A percentile compares a stretch with the other conserved stretches of the same genome.
Evolutionary conservation across 2,888 invertebrate species (phyloP).

Genomic region (Ophion slaviceki): DNA sequence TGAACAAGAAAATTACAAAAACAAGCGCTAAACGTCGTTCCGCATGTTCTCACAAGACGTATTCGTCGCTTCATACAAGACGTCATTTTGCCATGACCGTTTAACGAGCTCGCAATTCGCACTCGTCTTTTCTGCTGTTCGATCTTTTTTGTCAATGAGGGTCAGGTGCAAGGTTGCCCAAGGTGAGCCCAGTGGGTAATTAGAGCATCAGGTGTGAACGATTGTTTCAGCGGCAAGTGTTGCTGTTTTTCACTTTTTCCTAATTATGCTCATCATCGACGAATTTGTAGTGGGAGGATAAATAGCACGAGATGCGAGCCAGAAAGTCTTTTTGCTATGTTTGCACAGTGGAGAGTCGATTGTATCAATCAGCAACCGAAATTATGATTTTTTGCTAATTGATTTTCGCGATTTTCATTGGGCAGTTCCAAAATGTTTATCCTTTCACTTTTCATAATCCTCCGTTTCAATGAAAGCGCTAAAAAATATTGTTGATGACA

Average conservation of each 20-base stretch:
- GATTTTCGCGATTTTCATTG: neutral
- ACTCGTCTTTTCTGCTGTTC: neutral
- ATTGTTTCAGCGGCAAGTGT: slow-evolving; percentile 6
- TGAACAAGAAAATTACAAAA: too few relatives aligned
- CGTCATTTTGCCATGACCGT: neutral
- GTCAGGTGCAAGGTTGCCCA: neutral
- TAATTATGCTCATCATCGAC: slow-evolving; percentile 28
- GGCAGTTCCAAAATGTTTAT: neutral
- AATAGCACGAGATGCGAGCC: neutral
- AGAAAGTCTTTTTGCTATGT: slow-evolving; percentile 7
- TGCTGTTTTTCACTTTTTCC: slow-evolving; percentile 11
- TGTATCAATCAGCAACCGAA: neutral
- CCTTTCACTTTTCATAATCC: too few relatives aligned
- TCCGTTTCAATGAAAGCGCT: too few relatives aligned
- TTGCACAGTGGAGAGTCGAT: neutral
- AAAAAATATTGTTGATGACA: too few relatives aligned
- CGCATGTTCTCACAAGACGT: too few relatives aligned
- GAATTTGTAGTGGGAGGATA: slow-evolving; percentile 6
- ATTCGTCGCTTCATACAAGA: slow-evolving; percentile 25
- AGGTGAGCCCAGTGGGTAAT: slow-evolving; percentile 8
- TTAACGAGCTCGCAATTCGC: slow-evolving; percentile 5
- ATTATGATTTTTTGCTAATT: too few relatives aligned
- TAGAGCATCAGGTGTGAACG: slow-evolving; percentile 17
- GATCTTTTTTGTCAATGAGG: slow-evolving; percentile 1
- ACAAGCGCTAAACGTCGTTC: too few relatives aligned